Base-by-base conservation (phyloP, 2,797 vertebrate species). In the Pogonophryne albipinna region DNA sequence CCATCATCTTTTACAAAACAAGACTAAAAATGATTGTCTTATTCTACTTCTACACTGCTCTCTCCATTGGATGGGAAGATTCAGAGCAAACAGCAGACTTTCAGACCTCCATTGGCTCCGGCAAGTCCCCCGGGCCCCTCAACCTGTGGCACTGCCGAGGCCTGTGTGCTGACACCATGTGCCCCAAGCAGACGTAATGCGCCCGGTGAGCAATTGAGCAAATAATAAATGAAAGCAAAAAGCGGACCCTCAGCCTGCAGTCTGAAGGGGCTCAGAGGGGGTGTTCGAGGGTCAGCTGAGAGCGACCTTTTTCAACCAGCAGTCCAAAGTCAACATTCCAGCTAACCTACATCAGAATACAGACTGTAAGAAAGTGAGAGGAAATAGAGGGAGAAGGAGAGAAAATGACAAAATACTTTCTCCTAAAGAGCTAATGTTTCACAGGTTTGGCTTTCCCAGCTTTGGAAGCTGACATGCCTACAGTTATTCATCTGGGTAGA, bases 261-360 rank as follows among this genome's bases (percentile, higher is more conserved):
- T 72, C 63, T 78, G 67, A 68, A 55, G 10, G 57, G 77, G 79
- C 71, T 82, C 42, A 4, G 75, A 76, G 74, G 69, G 59, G 57
- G 76, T 55, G 76, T 73, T 73, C 15, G 65, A 76, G 77, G 83
- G 85, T 86, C 80, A 85, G 85, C 79, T 83, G 79, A 90, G 83
- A 91, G 82, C 66, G 72, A 92, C 87, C 84, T 79, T 93, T 91
- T 93, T 91, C 89, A 92, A 74, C 72, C 70, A 2, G 53, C n/a
- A 57, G 23, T 92, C 92, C 92, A 94, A 94, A 93, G 82, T 91
- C 89, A 95, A 95, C 93, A 95, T 92, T 91, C 91, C 88, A 79
- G 31, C 76, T 60, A 77, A 80, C 76, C 77, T 85, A 47, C 79
- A 47, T 63, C 79, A 76, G 76, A 73, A 74, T 5, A 49, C 41